phyloP scores from a whole-genome alignment of 2,113 vertebrate genomes.

The Genyomyrus donnyi region DNA sequence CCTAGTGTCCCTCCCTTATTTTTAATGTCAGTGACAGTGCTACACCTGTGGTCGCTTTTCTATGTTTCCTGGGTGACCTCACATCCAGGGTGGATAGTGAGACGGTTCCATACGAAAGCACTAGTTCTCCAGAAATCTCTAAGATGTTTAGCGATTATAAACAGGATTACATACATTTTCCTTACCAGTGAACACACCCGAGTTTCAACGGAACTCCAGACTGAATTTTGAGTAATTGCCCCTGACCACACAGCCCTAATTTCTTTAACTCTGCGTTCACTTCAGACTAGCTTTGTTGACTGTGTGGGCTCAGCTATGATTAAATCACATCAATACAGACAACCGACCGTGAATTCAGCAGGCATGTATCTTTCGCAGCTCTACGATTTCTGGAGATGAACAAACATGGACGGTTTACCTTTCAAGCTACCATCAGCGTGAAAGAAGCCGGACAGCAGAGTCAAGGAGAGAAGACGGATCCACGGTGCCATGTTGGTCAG shows the following conservation, averaged over 20 bases:
- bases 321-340: background rate
- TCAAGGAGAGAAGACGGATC: conserved; percentile 27
- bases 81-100: background rate
- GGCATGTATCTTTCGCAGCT: background rate
- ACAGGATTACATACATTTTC: background rate
- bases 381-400: background rate
- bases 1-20: background rate
- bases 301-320: background rate
- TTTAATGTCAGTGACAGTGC: background rate
- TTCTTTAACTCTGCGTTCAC: background rate
- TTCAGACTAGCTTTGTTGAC: background rate
- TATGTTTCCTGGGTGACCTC: background rate
- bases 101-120: background rate
- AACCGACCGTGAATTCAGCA: background rate
- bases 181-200: background rate
- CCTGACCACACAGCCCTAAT: background rate
- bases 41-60: background rate
- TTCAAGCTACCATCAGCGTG: conserved; percentile 28
- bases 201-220: background rate
- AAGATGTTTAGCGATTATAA: background rate
- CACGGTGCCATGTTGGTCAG: conserved; percentile 37
- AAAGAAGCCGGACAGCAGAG: conserved; percentile 37
- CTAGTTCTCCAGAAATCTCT: background rate
- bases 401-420: conserved; percentile 41
- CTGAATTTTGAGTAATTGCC: background rate